These are phyloP conservation scores for Dermolepida albohirtum DNA, from an alignment of 2,888 invertebrate genomes.

Conservation along the genomic window DNA sequence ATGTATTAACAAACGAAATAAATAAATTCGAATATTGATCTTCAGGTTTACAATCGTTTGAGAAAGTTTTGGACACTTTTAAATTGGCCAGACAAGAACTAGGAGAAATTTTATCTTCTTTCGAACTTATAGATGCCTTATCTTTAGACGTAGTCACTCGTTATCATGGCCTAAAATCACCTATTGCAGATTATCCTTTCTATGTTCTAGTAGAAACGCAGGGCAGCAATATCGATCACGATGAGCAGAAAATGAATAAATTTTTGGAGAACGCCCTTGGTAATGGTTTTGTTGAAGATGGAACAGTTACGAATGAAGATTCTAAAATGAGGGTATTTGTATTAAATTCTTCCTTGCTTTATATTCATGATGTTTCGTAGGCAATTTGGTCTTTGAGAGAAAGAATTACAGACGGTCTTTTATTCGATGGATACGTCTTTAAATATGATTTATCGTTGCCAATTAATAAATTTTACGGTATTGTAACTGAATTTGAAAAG, in stretches of 20 bases:
- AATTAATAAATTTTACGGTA: conserved; percentile 82
- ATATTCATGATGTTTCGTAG: conserved; percentile 60
- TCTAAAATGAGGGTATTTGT: conserved; percentile 78
- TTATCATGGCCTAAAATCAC: conserved; percentile 73
- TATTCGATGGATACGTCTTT: conserved; percentile 88
- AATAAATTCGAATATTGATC: conserved; percentile 29
- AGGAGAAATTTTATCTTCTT: conserved; percentile 94
- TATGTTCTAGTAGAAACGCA: conserved; percentile 90
- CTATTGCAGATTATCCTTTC: conserved; percentile 78
- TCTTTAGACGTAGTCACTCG: conserved; percentile 76
- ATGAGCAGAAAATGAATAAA: conserved; percentile 84
- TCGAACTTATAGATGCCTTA: conserved; percentile 90
- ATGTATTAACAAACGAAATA: no score
- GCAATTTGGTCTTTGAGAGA: conserved; percentile 90
- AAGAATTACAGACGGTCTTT: conserved; percentile 80
- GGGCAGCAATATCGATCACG: conserved; percentile 87
- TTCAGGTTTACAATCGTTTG: conserved; percentile 81
- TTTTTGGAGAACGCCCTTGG: conserved; percentile 84
- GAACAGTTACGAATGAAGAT: conserved; percentile 87
- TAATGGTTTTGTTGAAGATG: conserved; percentile 80
- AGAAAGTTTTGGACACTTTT: conserved; percentile 81
- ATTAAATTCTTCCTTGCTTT: not conserved
- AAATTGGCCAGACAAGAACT: conserved; percentile 79
- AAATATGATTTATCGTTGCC: conserved; percentile 97
- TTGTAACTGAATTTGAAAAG: conserved; percentile 79